phyloP scores from a whole-genome alignment of 1,140 invertebrate genomes.

The Tenebrio molitor region DNA sequence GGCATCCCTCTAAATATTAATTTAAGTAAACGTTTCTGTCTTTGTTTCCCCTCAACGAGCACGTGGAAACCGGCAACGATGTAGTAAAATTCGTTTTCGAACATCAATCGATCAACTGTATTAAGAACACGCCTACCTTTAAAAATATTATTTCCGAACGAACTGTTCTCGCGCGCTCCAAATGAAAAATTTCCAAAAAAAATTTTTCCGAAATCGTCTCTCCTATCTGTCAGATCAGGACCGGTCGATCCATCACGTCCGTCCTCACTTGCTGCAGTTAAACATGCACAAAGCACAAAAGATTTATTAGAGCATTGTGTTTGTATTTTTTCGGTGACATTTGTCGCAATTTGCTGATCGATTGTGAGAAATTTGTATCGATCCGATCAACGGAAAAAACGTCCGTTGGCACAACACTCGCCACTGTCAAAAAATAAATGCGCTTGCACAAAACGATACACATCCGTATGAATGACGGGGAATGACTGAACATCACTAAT shows the following conservation, averaged over 20 bases:
- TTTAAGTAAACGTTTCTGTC: slow-evolving; percentile 39
- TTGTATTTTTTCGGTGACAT: slow-evolving; percentile 52
- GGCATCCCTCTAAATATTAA: slow-evolving; percentile 50
- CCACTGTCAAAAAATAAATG: neutral
- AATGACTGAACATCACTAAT: slow-evolving; percentile 63
- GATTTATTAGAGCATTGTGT: slow-evolving; percentile 57
- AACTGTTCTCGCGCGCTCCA: neutral
- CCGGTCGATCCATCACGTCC: slow-evolving; percentile 53
- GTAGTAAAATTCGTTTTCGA: slow-evolving; percentile 53
- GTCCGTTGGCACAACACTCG: too few relatives aligned
- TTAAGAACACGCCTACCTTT: slow-evolving; percentile 49
- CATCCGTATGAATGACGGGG: slow-evolving; percentile 58
- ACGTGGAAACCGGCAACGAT: slow-evolving; percentile 30
- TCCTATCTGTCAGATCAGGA: slow-evolving; percentile 23
- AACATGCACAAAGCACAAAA: slow-evolving; percentile 55
- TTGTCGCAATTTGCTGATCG: slow-evolving; percentile 56
- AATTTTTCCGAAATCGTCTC: neutral
- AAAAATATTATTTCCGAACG: slow-evolving; percentile 36
- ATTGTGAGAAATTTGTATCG: slow-evolving; percentile 54
- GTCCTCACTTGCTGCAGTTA: slow-evolving; percentile 56
- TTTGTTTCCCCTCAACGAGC: slow-evolving; percentile 19
- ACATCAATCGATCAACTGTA: slow-evolving; percentile 53
- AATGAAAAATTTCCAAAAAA: too few relatives aligned
- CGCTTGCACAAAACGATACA: slow-evolving; percentile 46
- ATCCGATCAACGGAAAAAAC: slow-evolving; percentile 4